Conservation (phyloP, 2,797 vertebrate species). For the Urophycis tenuis region DNA sequence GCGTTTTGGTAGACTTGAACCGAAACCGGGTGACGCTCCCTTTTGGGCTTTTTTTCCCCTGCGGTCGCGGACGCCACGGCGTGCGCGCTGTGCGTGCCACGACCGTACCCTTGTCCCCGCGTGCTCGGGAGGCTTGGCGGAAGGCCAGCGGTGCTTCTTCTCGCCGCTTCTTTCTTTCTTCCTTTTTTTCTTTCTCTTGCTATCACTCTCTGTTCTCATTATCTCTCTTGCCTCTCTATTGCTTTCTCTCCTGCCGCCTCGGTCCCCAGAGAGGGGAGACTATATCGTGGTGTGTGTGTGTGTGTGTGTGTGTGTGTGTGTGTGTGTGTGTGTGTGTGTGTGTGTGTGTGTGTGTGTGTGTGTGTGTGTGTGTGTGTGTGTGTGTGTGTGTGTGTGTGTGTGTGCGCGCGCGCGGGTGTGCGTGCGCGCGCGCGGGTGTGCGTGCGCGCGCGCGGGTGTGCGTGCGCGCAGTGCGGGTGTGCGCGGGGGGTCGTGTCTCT, state of each 20-base stretch:
- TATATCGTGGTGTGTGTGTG: constrained; percentile 43
- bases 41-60: neutral
- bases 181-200: constrained; percentile 17
- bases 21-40: neutral
- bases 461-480: too few relatives aligned
- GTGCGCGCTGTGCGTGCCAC: neutral
- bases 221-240: constrained; percentile 14
- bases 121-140: neutral
- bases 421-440: too few relatives aligned
- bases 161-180: constrained; percentile 13
- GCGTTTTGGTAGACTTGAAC: too few relatives aligned
- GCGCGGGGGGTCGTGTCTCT: constrained; percentile 4
- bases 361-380: too few relatives aligned
- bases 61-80: neutral
- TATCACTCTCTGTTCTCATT: constrained; percentile 36
- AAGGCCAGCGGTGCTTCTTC: neutral
- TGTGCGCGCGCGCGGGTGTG: too few relatives aligned
- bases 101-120: neutral
- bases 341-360: too few relatives aligned
- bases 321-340: too few relatives aligned
- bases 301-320: too few relatives aligned
- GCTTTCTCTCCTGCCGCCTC: constrained; percentile 28
- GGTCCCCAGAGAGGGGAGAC: constrained; percentile 36
- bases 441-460: too few relatives aligned
- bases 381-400: too few relatives aligned